A percentile compares a stretch with the other conserved stretches of the same genome.
These are phyloP conservation scores for Disparrhopalites patrizii DNA, from an alignment of 2,888 invertebrate species.

Conservation along the genomic window DNA sequence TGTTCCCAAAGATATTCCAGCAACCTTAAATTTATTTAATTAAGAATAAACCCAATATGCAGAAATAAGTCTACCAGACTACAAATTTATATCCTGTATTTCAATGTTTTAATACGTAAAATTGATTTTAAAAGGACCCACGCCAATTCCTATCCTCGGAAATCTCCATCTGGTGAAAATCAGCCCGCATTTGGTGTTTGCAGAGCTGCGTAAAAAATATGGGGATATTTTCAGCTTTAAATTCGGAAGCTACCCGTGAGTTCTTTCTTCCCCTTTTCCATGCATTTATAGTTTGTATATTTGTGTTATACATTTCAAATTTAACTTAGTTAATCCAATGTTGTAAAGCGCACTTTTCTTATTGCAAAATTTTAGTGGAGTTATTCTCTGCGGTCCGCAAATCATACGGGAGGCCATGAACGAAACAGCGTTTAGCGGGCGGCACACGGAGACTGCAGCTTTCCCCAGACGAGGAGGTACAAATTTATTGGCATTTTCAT, in stretches of 20 bases:
- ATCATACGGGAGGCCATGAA: conserved; percentile 15
- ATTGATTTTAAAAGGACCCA: conserved; percentile 13
- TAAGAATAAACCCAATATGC: too few relatives aligned
- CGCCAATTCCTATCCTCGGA: conserved; percentile 15
- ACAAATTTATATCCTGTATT: too few relatives aligned
- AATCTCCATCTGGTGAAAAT: conserved; percentile 16
- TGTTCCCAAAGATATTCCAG: too few relatives aligned
- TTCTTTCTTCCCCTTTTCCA: not conserved
- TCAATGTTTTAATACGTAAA: too few relatives aligned
- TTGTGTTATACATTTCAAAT: not conserved
- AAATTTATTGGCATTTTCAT: not conserved
- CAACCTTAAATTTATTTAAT: too few relatives aligned
- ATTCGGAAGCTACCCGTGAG: conserved; percentile 22
- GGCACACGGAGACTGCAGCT: conserved; percentile 1
- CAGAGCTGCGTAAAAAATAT: conserved; percentile 11
- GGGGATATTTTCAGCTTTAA: conserved; percentile 24
- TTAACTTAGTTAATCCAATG: not conserved
- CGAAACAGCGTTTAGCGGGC: conserved; percentile 11
- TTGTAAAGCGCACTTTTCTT: not conserved
- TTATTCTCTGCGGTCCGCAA: conserved; percentile 17
- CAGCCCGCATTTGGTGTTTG: conserved; percentile 10
- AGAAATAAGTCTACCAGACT: too few relatives aligned
- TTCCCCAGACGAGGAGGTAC: conserved; percentile 22
- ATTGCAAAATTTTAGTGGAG: conserved; percentile 8
- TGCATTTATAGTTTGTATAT: not conserved